These are phyloP conservation scores for Tachystola acroxantha DNA, from an alignment of 2,888 invertebrate species.

Conservation along the genomic window DNA sequence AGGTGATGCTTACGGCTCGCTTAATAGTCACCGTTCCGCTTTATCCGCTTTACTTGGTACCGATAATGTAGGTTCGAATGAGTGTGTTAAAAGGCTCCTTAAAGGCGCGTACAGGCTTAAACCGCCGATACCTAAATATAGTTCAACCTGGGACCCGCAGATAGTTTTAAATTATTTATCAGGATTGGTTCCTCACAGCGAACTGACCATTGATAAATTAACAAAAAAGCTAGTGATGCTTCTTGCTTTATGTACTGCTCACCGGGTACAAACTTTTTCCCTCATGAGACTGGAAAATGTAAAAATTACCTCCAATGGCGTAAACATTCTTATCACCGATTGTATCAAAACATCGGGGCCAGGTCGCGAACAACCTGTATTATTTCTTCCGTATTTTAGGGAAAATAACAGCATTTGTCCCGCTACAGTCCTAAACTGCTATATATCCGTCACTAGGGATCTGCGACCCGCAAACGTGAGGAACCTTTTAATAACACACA, in stretches of 20 bases:
- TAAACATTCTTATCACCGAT: neutral
- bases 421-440: neutral
- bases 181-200: neutral
- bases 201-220: slow-evolving; percentile 1
- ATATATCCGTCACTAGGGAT: neutral
- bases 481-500: neutral
- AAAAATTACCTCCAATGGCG: neutral
- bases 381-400: neutral
- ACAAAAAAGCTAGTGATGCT: neutral
- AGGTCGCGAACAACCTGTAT: neutral
- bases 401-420: neutral
- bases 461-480: neutral
- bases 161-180: neutral
- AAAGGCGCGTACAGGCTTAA: neutral
- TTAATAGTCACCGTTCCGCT: neutral
- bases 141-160: neutral
- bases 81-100: neutral
- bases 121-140: neutral
- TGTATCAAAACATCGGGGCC: neutral
- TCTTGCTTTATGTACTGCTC: neutral
- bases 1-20: neutral
- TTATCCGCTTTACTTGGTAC: neutral
- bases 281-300: neutral
- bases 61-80: neutral
- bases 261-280: neutral